A percentile compares a stretch with the other conserved stretches of the same genome.
Conservation (phyloP, 2,797 vertebrate genomes). For the Podargus strigoides region DNA sequence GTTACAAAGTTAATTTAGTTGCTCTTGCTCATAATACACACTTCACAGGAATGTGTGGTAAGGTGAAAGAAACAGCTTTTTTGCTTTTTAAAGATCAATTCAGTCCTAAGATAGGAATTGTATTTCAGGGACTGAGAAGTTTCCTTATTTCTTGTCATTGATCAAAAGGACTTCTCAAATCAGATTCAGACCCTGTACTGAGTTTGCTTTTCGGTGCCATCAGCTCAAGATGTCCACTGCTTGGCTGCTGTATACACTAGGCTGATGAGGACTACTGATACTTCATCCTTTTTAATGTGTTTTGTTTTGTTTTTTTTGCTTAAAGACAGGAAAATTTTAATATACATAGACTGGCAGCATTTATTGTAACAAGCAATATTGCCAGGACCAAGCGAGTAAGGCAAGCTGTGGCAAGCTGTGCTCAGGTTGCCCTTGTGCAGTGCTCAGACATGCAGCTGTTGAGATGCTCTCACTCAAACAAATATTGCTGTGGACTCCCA, state of each 20-base stretch:
- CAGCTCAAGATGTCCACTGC: background rate
- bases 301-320: no score
- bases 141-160: background rate
- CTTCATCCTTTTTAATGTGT: background rate
- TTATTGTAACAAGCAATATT: background rate
- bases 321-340: background rate
- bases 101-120: background rate
- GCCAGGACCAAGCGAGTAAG: background rate
- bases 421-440: background rate
- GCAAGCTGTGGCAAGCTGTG: background rate
- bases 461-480: background rate
- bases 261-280: background rate
- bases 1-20: background rate
- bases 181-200: background rate
- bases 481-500: background rate
- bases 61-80: background rate
- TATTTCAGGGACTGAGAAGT: background rate
- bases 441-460: background rate
- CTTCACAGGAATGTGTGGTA: background rate
- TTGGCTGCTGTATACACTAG: background rate
- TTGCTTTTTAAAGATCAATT: background rate
- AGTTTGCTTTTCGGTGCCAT: background rate
- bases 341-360: background rate
- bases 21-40: background rate
- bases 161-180: background rate